Evolutionary conservation across 2,113 vertebrate genomes (phyloP).

Genomic region (Varanus salvator): DNA sequence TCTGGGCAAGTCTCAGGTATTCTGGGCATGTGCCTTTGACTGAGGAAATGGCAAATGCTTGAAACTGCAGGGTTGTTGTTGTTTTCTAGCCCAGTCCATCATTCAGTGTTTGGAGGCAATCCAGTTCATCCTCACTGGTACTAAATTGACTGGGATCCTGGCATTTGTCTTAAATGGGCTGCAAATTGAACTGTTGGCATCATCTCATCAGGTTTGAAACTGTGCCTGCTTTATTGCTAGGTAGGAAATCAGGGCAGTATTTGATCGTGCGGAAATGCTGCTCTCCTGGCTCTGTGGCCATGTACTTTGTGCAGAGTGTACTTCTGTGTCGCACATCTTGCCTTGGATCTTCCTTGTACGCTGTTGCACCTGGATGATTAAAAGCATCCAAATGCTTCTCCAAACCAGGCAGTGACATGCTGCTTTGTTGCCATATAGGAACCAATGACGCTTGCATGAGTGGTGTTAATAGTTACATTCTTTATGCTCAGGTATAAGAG

Average conservation of each 20-base stretch:
- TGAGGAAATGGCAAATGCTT: constrained; percentile 46
- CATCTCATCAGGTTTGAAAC: constrained; percentile 62
- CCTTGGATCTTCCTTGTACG: constrained; percentile 49
- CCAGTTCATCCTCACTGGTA: neutral
- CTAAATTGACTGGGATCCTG: neutral
- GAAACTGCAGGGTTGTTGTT: constrained; percentile 50
- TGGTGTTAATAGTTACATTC: constrained; percentile 62
- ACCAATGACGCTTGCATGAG: constrained; percentile 62
- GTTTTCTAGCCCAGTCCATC: neutral
- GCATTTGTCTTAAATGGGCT: neutral
- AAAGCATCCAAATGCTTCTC: constrained; percentile 47
- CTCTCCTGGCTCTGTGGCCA: neutral
- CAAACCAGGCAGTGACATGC: constrained; percentile 48
- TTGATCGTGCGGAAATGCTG: constrained; percentile 55
- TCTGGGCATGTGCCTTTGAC: constrained; percentile 52
- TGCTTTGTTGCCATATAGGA: constrained; percentile 43
- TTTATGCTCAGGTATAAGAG: constrained; percentile 58
- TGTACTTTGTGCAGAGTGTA: constrained; percentile 52
- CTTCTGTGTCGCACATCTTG: constrained; percentile 47
- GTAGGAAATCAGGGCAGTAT: constrained; percentile 58
- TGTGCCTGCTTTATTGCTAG: constrained; percentile 58
- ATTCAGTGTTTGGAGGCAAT: neutral
- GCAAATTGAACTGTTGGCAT: constrained; percentile 31
- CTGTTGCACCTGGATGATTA: constrained; percentile 58
- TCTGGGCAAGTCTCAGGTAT: constrained; percentile 22